phyloP scores from a whole-genome alignment of 1,140 invertebrate species.

The Chionoecetes opilio region DNA sequence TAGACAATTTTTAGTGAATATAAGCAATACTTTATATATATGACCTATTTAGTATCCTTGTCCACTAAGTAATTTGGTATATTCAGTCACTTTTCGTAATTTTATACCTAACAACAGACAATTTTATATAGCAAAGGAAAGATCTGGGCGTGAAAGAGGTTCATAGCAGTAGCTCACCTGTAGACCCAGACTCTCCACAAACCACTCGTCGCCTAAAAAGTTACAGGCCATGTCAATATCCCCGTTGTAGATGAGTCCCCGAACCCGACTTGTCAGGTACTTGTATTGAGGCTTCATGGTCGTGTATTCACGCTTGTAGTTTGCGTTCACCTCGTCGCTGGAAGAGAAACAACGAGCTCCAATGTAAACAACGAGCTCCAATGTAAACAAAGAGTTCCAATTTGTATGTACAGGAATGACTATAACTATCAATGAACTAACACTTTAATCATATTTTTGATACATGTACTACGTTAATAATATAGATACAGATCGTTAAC shows the following conservation, averaged over 20 bases:
- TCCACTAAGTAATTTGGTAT: too few relatives aligned
- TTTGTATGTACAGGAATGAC: neutral
- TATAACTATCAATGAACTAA: neutral
- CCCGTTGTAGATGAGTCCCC: constrained; percentile 70
- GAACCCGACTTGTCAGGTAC: constrained; percentile 39
- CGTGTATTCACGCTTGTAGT: constrained; percentile 69
- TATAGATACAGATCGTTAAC: too few relatives aligned
- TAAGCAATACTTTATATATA: too few relatives aligned
- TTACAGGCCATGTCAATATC: constrained; percentile 76
- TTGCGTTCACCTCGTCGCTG: constrained; percentile 66
- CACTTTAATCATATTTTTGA: neutral
- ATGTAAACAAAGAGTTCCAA: too few relatives aligned
- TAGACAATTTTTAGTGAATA: neutral
- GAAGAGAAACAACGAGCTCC: neutral
- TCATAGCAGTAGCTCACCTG: constrained; percentile 29
- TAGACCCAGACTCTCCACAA: constrained; percentile 60
- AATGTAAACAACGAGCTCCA: neutral
- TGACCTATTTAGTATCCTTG: too few relatives aligned
- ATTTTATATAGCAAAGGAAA: neutral
- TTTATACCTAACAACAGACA: neutral
- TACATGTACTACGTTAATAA: neutral
- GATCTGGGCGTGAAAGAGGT: too few relatives aligned
- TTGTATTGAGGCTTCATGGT: constrained; percentile 65
- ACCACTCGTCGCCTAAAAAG: constrained; percentile 74
- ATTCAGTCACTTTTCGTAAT: too few relatives aligned